phyloP scores from a whole-genome alignment of 2,113 vertebrate genomes.

The Mixornis gularis region DNA sequence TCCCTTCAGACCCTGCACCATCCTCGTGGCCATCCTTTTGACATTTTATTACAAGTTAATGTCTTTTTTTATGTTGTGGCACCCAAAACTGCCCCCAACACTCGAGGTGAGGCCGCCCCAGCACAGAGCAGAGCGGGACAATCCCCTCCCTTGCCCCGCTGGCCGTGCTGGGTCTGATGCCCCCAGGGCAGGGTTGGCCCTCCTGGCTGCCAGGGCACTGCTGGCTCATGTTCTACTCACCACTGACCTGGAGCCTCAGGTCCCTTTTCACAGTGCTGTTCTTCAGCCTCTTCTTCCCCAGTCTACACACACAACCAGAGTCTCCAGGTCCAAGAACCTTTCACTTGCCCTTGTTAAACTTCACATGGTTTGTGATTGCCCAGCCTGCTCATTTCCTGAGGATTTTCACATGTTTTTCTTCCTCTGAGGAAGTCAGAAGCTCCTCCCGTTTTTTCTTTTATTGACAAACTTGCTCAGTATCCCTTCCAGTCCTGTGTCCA shows the following conservation, averaged over 20 bases:
- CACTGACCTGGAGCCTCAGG: accelerated
- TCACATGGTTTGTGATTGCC: too few relatives aligned
- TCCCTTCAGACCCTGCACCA: background rate
- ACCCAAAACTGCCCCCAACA: background rate
- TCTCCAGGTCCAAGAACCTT: background rate
- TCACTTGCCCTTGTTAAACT: too few relatives aligned
- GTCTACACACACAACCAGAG: background rate
- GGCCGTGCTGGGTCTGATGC: accelerated
- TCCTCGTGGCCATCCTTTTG: accelerated
- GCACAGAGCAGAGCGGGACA: accelerated
- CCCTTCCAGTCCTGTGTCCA: background rate
- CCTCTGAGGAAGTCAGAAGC: too few relatives aligned
- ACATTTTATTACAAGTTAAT: accelerated
- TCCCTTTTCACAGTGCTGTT: accelerated
- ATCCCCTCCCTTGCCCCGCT: accelerated
- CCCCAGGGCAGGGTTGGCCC: background rate
- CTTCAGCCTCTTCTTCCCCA: background rate
- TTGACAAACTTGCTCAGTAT: background rate
- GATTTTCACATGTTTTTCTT: background rate
- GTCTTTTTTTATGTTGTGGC: accelerated
- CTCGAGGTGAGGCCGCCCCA: accelerated
- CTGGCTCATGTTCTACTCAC: accelerated
- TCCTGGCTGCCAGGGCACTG: background rate
- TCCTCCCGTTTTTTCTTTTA: background rate
- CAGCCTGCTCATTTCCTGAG: background rate